Percentiles rank a stretch among this genome's conserved stretches.
Conservation (phyloP, 2,888 invertebrate species). For the Volucella inflata region DNA sequence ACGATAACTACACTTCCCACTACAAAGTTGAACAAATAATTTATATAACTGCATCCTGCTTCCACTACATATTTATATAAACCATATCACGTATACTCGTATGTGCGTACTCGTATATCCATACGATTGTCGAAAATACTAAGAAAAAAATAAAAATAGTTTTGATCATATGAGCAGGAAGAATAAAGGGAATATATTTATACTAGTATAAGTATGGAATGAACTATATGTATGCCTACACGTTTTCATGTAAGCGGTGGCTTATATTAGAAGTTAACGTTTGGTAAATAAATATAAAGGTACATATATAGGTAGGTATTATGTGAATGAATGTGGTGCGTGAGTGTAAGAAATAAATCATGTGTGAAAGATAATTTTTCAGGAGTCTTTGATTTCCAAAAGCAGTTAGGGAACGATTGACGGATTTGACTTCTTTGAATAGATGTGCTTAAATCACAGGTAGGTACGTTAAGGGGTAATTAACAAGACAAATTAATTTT, state of each 20-base stretch:
- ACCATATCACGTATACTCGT: no score
- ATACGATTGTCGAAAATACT: no score
- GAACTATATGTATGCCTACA: no score
- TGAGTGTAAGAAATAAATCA: constrained; percentile 48
- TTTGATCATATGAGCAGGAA: not conserved
- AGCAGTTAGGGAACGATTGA: not conserved
- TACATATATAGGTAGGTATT: no score
- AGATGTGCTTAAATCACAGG: not conserved
- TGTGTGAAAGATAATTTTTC: constrained; percentile 35
- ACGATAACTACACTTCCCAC: no score
- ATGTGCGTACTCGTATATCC: no score
- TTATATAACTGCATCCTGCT: no score
- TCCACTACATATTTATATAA: no score
- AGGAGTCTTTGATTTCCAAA: constrained; percentile 1
- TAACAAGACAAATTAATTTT: constrained; percentile 9
- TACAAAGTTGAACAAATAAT: no score
- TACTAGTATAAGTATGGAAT: not conserved
- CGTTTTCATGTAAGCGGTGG: not conserved
- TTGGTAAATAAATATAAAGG: constrained; percentile 34
- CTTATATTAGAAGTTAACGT: constrained; percentile 17
- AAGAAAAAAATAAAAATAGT: not conserved
- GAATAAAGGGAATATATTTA: not conserved
- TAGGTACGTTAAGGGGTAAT: no score
- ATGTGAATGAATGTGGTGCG: constrained; percentile 34
- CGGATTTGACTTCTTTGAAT: constrained; percentile 8